A percentile compares a stretch with the other conserved stretches of the same genome.
Conservation (phyloP, 2,888 invertebrate genomes). For the Trachelus iudaicus region DNA sequence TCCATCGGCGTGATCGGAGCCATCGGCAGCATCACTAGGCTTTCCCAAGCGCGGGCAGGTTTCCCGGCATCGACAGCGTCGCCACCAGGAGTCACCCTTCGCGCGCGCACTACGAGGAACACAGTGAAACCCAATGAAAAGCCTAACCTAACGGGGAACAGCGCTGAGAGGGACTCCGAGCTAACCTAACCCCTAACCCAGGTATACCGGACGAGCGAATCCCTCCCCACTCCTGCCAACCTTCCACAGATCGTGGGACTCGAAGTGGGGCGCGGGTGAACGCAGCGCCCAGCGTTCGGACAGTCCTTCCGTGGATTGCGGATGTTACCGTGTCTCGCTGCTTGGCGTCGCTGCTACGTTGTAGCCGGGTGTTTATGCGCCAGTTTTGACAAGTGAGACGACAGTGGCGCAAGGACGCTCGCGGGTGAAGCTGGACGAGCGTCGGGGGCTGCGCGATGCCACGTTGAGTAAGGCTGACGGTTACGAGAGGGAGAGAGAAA, state of each 20-base stretch:
- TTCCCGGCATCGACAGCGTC: background rate
- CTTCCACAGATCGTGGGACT: conserved; percentile 16
- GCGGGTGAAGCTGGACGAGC: conserved; percentile 32
- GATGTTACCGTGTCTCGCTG: conserved; percentile 30
- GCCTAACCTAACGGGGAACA: conserved; percentile 21
- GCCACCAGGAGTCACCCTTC: background rate
- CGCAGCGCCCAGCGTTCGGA: conserved; percentile 31
- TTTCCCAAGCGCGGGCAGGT: background rate
- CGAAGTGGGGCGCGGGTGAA: conserved; percentile 18
- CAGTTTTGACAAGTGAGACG: conserved; percentile 5
- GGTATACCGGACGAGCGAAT: background rate
- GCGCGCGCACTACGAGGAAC: background rate
- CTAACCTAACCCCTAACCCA: conserved; percentile 9
- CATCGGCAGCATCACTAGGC: background rate
- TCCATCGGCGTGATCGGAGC: background rate
- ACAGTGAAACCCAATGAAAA: conserved; percentile 8
- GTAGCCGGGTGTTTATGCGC: conserved; percentile 13
- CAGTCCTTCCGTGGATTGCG: conserved; percentile 58
- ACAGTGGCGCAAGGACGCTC: conserved; percentile 27
- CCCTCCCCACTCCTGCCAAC: conserved; percentile 14
- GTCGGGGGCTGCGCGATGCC: conserved; percentile 29
- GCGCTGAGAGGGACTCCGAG: conserved; percentile 23
- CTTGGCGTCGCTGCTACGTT: conserved; percentile 27
- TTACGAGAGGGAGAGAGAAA: background rate
- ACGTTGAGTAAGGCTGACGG: background rate